Evolutionary conservation across 1,140 invertebrate genomes (phyloP).

Genomic region (Apocrypta bakeri): DNA sequence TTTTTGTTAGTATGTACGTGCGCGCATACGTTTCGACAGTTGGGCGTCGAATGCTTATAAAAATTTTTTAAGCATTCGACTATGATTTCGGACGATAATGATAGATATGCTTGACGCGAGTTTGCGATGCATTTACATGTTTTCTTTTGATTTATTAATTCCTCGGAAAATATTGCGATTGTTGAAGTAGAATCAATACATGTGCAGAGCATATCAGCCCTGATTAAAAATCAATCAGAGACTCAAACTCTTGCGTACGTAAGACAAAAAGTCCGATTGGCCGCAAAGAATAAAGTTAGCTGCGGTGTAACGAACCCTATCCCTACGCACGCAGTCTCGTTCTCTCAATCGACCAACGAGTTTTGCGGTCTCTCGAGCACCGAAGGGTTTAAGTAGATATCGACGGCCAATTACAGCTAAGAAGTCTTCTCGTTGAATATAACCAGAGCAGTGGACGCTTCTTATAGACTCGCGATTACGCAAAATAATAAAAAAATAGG

Average conservation of each 20-base stretch:
- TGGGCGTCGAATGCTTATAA: too few species aligned
- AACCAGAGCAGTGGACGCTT: neutral
- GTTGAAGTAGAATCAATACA: too few species aligned
- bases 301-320: neutral
- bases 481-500: neutral
- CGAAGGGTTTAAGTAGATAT: slow-evolving; percentile 37
- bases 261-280: neutral
- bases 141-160: too few species aligned
- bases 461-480: neutral
- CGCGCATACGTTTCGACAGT: too few species aligned
- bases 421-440: neutral
- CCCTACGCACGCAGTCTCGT: neutral
- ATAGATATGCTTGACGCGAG: too few species aligned
- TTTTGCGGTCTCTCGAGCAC: slow-evolving; percentile 1
- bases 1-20: too few species aligned
- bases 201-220: too few species aligned
- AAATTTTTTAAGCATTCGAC: too few species aligned
- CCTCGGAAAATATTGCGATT: too few species aligned
- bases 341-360: neutral
- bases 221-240: neutral
- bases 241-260: too few species aligned
- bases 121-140: too few species aligned
- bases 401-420: slow-evolving; percentile 32
- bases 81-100: too few species aligned
- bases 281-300: neutral